Percentiles rank a stretch among this genome's conserved stretches.
These are phyloP conservation scores for Diogma glabrata DNA, from an alignment of 2,888 invertebrate species.

Conservation along the genomic window DNA sequence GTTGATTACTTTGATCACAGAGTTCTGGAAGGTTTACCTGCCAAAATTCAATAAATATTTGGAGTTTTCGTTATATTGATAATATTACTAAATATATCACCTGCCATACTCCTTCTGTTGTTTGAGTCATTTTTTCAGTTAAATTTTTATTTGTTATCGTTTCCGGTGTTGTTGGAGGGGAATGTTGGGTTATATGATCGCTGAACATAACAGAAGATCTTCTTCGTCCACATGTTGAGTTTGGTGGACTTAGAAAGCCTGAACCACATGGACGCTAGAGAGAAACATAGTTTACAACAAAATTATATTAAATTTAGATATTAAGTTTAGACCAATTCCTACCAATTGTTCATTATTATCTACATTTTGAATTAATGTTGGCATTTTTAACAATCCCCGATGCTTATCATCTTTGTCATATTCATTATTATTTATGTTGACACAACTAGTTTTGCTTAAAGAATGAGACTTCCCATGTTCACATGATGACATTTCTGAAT, in stretches of 20 bases:
- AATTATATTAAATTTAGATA: neutral
- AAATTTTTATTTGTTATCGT: constrained; percentile 54
- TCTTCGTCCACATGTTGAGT: constrained; percentile 44
- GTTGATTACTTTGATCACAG: constrained; percentile 32
- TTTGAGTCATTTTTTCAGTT: constrained; percentile 83
- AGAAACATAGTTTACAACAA: neutral
- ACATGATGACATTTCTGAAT: constrained; percentile 31
- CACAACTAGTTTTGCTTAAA: neutral
- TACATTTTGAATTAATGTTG: constrained; percentile 23
- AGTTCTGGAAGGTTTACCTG: constrained; percentile 38
- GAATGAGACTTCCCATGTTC: neutral
- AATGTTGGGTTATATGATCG: constrained; percentile 68
- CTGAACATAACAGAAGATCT: constrained; percentile 84
- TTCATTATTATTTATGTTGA: constrained; percentile 18
- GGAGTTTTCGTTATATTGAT: too few species aligned
- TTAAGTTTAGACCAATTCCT: neutral
- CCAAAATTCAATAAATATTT: too few species aligned
- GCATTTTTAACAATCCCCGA: constrained; percentile 34
- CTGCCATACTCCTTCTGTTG: constrained; percentile 62
- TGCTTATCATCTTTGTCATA: constrained; percentile 26
- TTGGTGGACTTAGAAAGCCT: constrained; percentile 60
- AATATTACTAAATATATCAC: too few species aligned
- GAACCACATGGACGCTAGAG: constrained; percentile 43
- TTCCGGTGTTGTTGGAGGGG: constrained; percentile 32
- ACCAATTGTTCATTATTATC: constrained; percentile 32